Percentiles rank a stretch among this genome's conserved stretches.
Conservation (phyloP, 1,140 invertebrate species). For the Pantala flavescens region DNA sequence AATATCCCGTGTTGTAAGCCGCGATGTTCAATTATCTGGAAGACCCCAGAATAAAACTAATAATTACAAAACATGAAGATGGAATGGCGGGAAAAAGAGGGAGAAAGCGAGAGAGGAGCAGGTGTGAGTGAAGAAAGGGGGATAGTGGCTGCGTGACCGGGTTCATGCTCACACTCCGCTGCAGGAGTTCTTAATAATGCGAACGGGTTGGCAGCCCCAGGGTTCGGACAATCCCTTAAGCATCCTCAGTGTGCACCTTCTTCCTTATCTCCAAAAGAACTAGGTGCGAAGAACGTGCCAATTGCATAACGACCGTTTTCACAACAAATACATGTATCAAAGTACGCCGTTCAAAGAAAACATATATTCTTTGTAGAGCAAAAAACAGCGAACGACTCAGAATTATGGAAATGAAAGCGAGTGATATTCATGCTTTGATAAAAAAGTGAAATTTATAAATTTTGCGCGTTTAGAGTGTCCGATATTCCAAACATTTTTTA, state of each 20-base stretch:
- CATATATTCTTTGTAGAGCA: too few species aligned
- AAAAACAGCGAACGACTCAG: too few species aligned
- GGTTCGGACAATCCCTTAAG: background rate
- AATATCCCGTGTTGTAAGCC: background rate
- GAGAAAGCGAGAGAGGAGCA: background rate
- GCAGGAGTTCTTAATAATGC: background rate
- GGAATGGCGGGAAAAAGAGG: background rate
- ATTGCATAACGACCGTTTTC: too few species aligned
- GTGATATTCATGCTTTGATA: too few species aligned
- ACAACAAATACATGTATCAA: too few species aligned
- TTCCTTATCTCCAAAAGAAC: too few species aligned
- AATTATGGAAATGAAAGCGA: too few species aligned
- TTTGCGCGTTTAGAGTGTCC: too few species aligned
- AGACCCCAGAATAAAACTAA: constrained; percentile 9
- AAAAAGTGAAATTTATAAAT: too few species aligned
- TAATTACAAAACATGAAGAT: constrained; percentile 4
- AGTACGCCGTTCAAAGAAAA: too few species aligned
- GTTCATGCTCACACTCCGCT: background rate
- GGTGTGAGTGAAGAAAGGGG: background rate
- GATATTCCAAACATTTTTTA: too few species aligned
- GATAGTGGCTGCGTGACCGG: background rate
- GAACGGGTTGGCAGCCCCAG: background rate
- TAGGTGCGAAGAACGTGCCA: too few species aligned
- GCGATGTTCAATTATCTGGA: constrained; percentile 9
- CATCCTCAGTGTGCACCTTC: background rate